Base-by-base conservation (phyloP, 2,888 invertebrate genomes). In the Atherix ibis region DNA sequence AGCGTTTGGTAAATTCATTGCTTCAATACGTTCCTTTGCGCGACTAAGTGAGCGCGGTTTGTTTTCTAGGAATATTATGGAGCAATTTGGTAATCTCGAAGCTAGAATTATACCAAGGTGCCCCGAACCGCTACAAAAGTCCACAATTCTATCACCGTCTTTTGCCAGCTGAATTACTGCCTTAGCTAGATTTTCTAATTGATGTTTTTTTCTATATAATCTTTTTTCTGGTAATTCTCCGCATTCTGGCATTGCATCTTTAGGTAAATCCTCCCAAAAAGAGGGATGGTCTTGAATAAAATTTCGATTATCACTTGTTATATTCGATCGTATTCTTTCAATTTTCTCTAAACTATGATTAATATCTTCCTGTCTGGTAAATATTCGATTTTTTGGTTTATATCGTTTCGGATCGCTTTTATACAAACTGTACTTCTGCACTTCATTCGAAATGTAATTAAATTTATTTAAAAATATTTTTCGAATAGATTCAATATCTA, bases 71-170 rank as follows among this genome's bases (percentile, higher is more conserved):
- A 95, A 64, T 47, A 89, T 71, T 2, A 94, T 63, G 39, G 71
- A 68, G 52, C 85, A 85, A 14, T 73, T 61, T 1, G 89, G 89
- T 31, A 91, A 57, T 25, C 83, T 63, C 47, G 77, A 65, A 0
- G 91, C 92, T 16, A 92, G 52, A 4, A 91, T 56, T 40, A 94
- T 80, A 1, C 92, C 94, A 38, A 94, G 65, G 60, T 94, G 92
- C 0, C 94, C 94, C 47, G 88, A 82, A 2, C 94, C 94, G 48
- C 88, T 82, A 55, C 94, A 94, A 59, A 94, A 94, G 56, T 95
- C 94, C 1, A 94, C 83, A 45, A 94, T 82, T 12, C 68, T 61
- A 47, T 83, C 71, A 0, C 73, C 71, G 1, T 67, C 55, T 46
- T 66, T 66, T 0, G 81, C 79, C 36, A 89, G 59, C 35, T 70